phyloP scores from a whole-genome alignment of 2,888 invertebrate species.

The Stratiomys singularior region DNA sequence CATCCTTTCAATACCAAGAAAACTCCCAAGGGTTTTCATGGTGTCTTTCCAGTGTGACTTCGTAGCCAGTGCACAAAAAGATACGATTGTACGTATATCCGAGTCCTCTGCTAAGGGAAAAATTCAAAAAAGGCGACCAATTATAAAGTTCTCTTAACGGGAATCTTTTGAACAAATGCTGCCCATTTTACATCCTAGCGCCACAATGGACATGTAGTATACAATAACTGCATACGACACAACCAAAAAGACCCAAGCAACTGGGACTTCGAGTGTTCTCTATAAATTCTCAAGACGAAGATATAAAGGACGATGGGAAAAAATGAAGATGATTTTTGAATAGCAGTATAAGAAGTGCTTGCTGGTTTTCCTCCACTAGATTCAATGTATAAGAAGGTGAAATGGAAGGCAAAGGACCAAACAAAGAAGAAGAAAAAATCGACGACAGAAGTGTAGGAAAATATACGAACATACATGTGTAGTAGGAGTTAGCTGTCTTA shows the following conservation, averaged over 20 bases:
- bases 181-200: not conserved
- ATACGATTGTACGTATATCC: no score
- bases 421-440: no score
- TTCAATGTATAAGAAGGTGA: not conserved
- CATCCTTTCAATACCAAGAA: no score
- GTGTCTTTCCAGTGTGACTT: not conserved
- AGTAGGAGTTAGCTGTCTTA: not conserved
- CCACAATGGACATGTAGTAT: not conserved
- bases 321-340: not conserved
- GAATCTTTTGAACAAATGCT: not conserved
- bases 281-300: not conserved
- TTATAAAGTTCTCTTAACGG: not conserved
- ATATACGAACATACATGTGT: no score
- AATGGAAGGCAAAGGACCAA: no score
- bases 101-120: not conserved
- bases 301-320: not conserved
- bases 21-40: no score
- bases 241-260: not conserved
- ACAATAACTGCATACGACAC: slow-evolving; percentile 14
- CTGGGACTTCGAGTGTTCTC: slow-evolving; percentile 1
- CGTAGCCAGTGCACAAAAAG: not conserved
- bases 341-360: not conserved
- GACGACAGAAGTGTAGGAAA: no score
- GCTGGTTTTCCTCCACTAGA: not conserved
- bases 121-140: not conserved